These are phyloP conservation scores for Colius striatus DNA, from an alignment of 2,113 vertebrate genomes.

Conservation along the genomic window DNA sequence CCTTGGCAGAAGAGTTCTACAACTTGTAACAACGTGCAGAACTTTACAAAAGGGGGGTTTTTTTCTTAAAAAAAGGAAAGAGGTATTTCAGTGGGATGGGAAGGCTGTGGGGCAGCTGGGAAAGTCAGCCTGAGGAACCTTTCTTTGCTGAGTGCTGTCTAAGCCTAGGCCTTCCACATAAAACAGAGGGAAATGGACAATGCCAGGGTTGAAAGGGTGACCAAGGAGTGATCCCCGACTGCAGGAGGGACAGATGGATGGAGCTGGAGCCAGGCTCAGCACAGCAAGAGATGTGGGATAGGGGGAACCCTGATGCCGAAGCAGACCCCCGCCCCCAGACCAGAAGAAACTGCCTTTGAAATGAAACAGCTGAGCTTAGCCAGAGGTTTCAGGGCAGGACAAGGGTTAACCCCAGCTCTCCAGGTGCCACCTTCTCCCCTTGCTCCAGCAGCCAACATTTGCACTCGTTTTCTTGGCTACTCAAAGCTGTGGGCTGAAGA, in stretches of 20 bases:
- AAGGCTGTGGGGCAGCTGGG: not conserved
- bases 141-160: not conserved
- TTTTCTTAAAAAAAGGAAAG: too few relatives aligned
- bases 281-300: not conserved
- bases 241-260: not conserved
- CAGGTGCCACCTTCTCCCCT: constrained; percentile 19
- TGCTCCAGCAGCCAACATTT: not conserved
- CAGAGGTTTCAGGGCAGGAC: not conserved
- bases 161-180: not conserved
- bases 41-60: not conserved
- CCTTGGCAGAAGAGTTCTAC: not conserved
- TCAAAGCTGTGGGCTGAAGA: constrained; percentile 3
- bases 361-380: not conserved
- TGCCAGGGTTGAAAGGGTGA: not conserved
- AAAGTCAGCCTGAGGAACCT: not conserved
- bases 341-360: not conserved
- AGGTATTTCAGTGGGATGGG: not conserved
- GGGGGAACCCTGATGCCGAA: not conserved
- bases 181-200: not conserved
- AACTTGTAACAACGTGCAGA: not conserved
- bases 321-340: not conserved
- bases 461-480: constrained; percentile 37
- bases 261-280: not conserved
- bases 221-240: not conserved
- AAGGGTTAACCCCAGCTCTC: not conserved